Conservation (phyloP, 2,888 invertebrate species). For the Ormyrus thymus region DNA sequence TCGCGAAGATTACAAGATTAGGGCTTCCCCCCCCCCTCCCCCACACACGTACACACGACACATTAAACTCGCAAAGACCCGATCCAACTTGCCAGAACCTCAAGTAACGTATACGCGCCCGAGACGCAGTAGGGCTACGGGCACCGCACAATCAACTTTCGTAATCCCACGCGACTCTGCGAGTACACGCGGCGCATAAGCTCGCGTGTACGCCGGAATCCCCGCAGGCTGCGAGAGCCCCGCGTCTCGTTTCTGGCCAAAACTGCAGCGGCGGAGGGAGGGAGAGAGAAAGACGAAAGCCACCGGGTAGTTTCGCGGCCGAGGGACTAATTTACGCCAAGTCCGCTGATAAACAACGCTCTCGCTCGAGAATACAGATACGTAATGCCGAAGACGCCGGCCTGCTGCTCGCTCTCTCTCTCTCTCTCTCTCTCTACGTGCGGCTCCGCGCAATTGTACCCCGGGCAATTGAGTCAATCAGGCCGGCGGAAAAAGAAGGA, state of each 20-base stretch:
- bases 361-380: conserved; percentile 20
- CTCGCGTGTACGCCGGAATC: conserved; percentile 20
- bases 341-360: conserved; percentile 68
- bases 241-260: conserved; percentile 37
- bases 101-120: conserved; percentile 4
- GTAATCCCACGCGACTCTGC: conserved; percentile 55
- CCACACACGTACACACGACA: conserved; percentile 8
- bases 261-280: conserved; percentile 2
- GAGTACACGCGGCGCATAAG: conserved; percentile 25
- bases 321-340: conserved; percentile 71
- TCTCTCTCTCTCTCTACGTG: no score
- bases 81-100: conserved; percentile 31
- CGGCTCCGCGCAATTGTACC: neutral
- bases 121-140: no score
- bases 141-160: conserved; percentile 52
- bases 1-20: conserved; percentile 50
- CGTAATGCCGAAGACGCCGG: conserved; percentile 2
- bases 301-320: conserved; percentile 65
- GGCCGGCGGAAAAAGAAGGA: neutral
- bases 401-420: neutral
- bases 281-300: conserved; percentile 24
- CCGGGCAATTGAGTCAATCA: conserved; percentile 24
- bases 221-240: conserved; percentile 7
- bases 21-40: neutral
- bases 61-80: conserved; percentile 43